Base-by-base conservation (phyloP, 2,113 vertebrate species). In the Engraulis encrasicolus region DNA sequence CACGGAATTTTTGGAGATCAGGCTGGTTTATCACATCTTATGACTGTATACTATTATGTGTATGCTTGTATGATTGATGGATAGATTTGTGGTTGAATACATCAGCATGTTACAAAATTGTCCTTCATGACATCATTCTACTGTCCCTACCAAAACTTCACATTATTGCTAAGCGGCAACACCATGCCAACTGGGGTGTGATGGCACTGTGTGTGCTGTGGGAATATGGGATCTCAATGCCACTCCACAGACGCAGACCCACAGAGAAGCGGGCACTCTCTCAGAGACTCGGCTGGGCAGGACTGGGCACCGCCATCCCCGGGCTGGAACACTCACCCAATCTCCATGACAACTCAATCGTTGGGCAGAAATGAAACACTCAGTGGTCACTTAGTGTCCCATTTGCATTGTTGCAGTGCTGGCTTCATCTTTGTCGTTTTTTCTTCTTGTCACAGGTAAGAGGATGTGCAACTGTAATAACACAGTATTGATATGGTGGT, bases 341-440 rank as follows among this genome's bases (percentile, higher is more conserved):
- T 74, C 66, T 74, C 66, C 66, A 74, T 74, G 27, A 74, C 66
- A 74, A 74, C 66, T 74, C 66, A 74, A 74, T 74, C 66, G 34
- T 74, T 74, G 12, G 12, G 1, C 31, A 74, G 66, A 15, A 17
- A 15, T n/a, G n/a, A n/a, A n/a, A n/a, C n/a, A n/a, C n/a, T n/a
- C 66, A 74, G 66, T 74, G 54, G 54, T 58, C 20, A 45, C 40
- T 45, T 9, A 58, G 54, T n/a, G n/a, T n/a, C n/a, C 20, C 27
- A 74, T 14, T n/a, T 74, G 66, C 66, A 34, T 9, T 14, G 1
- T 34, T 36, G 61, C 61, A 4, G 4, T 34, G 11, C 27, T 58
- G 40, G 40, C 4, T 45, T 45, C 40, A 45, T 9, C 4, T 45
- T 45, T 45, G 40, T 45, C 40, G 3, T 45, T 45, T 45, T 5